phyloP scores from a whole-genome alignment of 2,113 vertebrate genomes.

The Morone chrysops region DNA sequence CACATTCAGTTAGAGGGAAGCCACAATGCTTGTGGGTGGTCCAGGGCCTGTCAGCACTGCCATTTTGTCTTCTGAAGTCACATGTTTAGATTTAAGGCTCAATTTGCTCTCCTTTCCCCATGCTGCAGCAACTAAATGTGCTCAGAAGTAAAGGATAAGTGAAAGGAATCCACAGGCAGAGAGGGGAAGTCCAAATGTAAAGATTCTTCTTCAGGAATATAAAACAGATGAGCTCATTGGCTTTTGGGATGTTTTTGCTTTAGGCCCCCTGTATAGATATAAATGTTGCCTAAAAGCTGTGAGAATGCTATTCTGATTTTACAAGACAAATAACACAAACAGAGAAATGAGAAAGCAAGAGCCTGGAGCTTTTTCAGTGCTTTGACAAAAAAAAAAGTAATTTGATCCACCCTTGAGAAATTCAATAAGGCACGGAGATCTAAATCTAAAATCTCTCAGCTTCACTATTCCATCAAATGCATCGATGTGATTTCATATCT shows the following conservation, averaged over 20 bases:
- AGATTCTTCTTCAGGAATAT: constrained; percentile 29
- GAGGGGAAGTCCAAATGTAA: constrained; percentile 41
- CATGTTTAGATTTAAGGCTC: constrained; percentile 79
- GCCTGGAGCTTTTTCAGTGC: constrained; percentile 49
- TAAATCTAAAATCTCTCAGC: constrained; percentile 74
- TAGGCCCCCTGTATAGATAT: constrained; percentile 7
- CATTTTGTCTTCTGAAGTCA: constrained; percentile 77
- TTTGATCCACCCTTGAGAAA: constrained; percentile 70
- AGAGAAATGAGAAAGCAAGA: constrained; percentile 39
- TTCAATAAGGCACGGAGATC: constrained; percentile 73
- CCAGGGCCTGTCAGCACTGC: constrained; percentile 57
- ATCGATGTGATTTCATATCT: constrained; percentile 69
- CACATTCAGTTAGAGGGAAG: constrained; percentile 62
- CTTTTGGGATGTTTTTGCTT: constrained; percentile 46
- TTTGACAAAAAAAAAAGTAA: constrained; percentile 61
- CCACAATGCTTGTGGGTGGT: constrained; percentile 70
- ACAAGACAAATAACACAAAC: constrained; percentile 54
- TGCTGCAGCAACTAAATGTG: constrained; percentile 46
- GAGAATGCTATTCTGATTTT: constrained; percentile 45
- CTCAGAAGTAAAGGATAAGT: constrained; percentile 52
- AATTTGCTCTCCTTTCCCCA: constrained; percentile 64
- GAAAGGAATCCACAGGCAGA: constrained; percentile 42
- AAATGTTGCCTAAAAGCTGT: constrained; percentile 27
- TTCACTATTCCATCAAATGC: constrained; percentile 72
- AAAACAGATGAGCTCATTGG: constrained; percentile 50